Evolutionary conservation across 2,888 invertebrate species (phyloP).

Genomic region (Nipponacmea schrenckii): DNA sequence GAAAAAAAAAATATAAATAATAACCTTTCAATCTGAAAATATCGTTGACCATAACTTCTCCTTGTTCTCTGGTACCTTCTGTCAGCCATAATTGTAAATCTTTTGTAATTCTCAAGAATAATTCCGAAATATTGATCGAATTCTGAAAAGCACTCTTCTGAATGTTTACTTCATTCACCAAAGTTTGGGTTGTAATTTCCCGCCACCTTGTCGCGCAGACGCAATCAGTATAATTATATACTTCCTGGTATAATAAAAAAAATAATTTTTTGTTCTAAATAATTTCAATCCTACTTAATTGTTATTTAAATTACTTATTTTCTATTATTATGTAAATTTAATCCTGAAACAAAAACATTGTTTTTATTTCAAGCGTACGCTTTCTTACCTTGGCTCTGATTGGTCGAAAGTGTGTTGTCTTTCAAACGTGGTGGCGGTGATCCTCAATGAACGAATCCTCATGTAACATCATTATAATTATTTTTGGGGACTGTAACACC

Average conservation of each 20-base stretch:
- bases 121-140: not conserved
- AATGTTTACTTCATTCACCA: slow-evolving; percentile 23
- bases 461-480: not conserved
- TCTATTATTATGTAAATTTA: slow-evolving; percentile 4
- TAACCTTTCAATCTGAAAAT: not conserved
- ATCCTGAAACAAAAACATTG: not conserved
- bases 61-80: slow-evolving; percentile 12
- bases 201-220: slow-evolving; percentile 42
- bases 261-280: not conserved
- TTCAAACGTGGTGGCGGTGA: slow-evolving; percentile 61
- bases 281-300: not conserved
- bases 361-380: not conserved
- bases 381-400: slow-evolving; percentile 41
- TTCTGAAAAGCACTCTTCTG: not conserved
- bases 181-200: slow-evolving; percentile 34
- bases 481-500: not conserved
- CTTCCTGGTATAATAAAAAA: not conserved
- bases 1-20: not conserved
- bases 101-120: not conserved
- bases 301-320: not conserved
- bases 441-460: slow-evolving; percentile 25
- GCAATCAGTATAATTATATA: slow-evolving; percentile 10
- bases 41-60: not conserved
- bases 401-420: slow-evolving; percentile 51
- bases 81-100: slow-evolving; percentile 22